Evolutionary conservation across 2,797 vertebrate species (phyloP).

Genomic region (Hylomyscus alleni): DNA sequence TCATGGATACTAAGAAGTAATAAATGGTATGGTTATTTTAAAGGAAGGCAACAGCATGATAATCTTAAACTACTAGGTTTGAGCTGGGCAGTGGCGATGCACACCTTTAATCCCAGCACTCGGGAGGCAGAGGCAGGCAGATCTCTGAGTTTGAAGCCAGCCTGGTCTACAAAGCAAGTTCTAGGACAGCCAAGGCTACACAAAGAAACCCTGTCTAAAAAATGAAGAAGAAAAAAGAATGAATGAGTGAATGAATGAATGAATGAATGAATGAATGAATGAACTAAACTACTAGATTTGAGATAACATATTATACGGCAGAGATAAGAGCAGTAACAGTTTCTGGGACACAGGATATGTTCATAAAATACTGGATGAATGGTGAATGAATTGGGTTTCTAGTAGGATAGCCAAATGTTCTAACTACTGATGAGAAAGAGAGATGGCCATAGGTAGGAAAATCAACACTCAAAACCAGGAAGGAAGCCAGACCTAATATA

Average conservation of each 20-base stretch:
- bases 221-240: background rate
- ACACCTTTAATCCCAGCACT: background rate
- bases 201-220: background rate
- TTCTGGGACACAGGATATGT: background rate
- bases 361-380: constrained; percentile 15
- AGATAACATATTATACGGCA: background rate
- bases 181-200: background rate
- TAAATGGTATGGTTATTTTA: background rate
- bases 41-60: background rate
- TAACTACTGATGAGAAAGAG: background rate
- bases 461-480: background rate
- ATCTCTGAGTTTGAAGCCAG: background rate
- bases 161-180: background rate
- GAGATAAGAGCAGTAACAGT: background rate
- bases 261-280: background rate
- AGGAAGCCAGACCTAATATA: background rate
- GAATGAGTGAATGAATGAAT: background rate
- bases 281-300: background rate
- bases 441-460: background rate
- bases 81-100: background rate
- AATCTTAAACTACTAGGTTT: background rate
- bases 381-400: background rate
- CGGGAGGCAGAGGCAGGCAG: background rate
- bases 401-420: background rate
- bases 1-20: background rate